These are phyloP conservation scores for Erynnis tages DNA, from an alignment of 2,888 invertebrate species.

Conservation along the genomic window DNA sequence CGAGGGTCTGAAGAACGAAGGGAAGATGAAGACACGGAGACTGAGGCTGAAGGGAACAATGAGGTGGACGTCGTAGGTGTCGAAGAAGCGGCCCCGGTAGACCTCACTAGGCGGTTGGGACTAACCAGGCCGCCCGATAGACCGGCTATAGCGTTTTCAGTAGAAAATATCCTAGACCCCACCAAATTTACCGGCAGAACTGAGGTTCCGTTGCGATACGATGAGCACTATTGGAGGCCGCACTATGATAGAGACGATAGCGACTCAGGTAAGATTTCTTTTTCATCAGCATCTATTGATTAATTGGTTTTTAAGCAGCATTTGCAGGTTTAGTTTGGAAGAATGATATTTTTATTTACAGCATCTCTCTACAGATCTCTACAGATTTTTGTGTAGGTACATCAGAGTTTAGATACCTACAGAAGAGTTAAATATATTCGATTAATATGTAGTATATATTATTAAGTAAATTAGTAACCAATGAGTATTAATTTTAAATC, in stretches of 20 bases:
- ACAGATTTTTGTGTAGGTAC: too few species aligned
- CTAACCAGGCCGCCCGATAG: slow-evolving; percentile 82
- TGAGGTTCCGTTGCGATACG: slow-evolving; percentile 77
- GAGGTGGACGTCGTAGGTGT: slow-evolving; percentile 76
- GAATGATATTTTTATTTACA: too few species aligned
- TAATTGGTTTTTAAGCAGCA: too few species aligned
- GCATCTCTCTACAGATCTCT: too few species aligned
- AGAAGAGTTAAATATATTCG: too few species aligned
- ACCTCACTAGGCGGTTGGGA: slow-evolving; percentile 74
- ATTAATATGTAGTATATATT: too few species aligned
- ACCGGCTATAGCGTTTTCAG: slow-evolving; percentile 88
- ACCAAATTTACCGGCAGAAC: slow-evolving; percentile 92
- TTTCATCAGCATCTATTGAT: neutral
- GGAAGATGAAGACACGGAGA: slow-evolving; percentile 59
- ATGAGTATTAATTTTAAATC: too few species aligned
- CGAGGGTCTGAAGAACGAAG: slow-evolving; percentile 70
- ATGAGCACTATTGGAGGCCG: slow-evolving; percentile 81
- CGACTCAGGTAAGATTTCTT: slow-evolving; percentile 73
- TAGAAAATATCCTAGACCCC: slow-evolving; percentile 94
- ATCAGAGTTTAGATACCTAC: too few species aligned
- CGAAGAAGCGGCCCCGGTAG: slow-evolving; percentile 73
- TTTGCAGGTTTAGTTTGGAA: too few species aligned
- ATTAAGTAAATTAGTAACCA: too few species aligned
- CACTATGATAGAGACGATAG: slow-evolving; percentile 81
- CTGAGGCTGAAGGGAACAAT: slow-evolving; percentile 61